Evolutionary conservation across 2,888 invertebrate genomes (phyloP).

Genomic region (Margaritifera margaritifera): DNA sequence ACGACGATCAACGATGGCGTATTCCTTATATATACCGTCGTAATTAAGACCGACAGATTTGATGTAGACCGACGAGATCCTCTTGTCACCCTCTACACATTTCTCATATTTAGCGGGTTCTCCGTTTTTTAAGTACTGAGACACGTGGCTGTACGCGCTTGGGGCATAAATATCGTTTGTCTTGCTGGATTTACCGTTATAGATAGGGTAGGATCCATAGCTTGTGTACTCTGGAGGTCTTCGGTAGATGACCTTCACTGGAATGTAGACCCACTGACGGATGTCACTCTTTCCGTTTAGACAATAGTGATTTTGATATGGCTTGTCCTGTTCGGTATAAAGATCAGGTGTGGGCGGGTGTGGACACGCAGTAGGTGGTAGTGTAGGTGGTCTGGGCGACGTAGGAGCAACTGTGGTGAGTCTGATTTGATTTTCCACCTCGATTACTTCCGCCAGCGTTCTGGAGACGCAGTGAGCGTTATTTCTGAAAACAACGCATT

Average conservation of each 20-base stretch:
- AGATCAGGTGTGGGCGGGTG: not conserved
- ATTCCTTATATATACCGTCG: conserved; percentile 60
- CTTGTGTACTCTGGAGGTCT: conserved; percentile 52
- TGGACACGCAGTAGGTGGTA: conserved; percentile 2
- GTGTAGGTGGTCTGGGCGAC: conserved; percentile 2
- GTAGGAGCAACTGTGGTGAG: conserved; percentile 22
- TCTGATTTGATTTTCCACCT: conserved; percentile 14
- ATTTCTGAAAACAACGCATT: conserved; percentile 28
- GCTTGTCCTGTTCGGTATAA: conserved; percentile 16
- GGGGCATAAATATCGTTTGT: conserved; percentile 56
- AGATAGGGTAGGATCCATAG: conserved; percentile 52
- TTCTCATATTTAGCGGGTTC: conserved; percentile 37
- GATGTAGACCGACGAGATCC: conserved; percentile 53
- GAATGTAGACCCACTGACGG: conserved; percentile 57
- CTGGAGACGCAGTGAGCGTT: conserved; percentile 33
- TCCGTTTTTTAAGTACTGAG: conserved; percentile 26
- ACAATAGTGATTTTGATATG: conserved; percentile 59
- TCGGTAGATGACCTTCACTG: conserved; percentile 53
- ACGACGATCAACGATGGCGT: conserved; percentile 59
- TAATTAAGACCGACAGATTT: conserved; percentile 60
- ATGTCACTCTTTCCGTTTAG: conserved; percentile 54
- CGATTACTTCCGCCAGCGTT: conserved; percentile 33
- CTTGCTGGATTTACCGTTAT: conserved; percentile 38
- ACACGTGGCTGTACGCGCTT: conserved; percentile 34
- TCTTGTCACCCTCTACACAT: conserved; percentile 36